phyloP scores from a whole-genome alignment of 2,113 vertebrate species.

The Microtus ochrogaster region DNA sequence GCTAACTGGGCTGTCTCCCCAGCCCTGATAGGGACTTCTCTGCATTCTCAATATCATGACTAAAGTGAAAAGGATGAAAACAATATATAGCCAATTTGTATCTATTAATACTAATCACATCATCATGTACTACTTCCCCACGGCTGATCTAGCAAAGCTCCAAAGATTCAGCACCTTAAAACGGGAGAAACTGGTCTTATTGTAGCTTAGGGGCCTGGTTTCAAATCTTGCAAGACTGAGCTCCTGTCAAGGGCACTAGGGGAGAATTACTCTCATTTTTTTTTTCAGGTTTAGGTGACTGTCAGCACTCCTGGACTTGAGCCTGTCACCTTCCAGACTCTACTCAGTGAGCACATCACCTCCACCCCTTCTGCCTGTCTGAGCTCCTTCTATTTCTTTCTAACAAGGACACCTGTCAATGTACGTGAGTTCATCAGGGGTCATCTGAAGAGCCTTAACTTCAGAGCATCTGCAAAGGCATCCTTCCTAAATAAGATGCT shows the following conservation, averaged over 20 bases:
- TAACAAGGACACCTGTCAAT: background rate
- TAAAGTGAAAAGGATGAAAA: conserved; percentile 13
- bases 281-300: background rate
- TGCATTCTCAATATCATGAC: background rate
- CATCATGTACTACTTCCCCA: background rate
- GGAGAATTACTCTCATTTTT: background rate
- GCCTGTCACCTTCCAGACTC: background rate
- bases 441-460: background rate
- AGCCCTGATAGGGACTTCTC: background rate
- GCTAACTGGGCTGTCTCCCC: background rate
- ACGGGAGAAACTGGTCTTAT: background rate
- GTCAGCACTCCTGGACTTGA: background rate
- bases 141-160: background rate
- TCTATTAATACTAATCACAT: background rate
- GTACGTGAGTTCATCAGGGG: too few species aligned
- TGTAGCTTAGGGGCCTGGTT: background rate
- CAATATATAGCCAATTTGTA: background rate
- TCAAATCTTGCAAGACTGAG: background rate
- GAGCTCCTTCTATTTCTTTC: background rate
- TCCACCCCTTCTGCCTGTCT: background rate
- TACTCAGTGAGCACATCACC: background rate
- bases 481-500: background rate
- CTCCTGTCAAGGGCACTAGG: background rate
- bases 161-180: background rate
- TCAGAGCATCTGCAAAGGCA: background rate